Evolutionary conservation across 2,888 invertebrate genomes (phyloP).

Genomic region (Morpho deidamia): DNA sequence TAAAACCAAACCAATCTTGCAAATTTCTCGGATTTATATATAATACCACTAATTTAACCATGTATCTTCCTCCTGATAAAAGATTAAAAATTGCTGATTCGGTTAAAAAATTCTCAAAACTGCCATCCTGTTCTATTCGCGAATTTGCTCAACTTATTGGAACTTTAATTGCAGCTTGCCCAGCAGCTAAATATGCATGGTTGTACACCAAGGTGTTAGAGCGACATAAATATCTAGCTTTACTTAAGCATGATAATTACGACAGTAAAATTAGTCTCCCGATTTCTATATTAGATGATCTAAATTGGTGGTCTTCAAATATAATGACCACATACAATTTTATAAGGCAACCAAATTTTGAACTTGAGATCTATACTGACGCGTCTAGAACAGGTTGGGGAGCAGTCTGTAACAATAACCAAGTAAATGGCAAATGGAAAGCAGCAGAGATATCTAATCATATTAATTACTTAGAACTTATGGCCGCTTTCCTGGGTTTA

Average conservation of each 20-base stretch:
- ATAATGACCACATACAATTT: background rate
- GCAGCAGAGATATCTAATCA: background rate
- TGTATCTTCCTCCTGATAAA: slow-evolving; percentile 13
- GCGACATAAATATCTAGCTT: slow-evolving; percentile 12
- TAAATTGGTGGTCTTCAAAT: background rate
- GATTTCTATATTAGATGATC: background rate
- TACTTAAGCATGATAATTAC: background rate
- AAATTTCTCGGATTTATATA: slow-evolving; percentile 15
- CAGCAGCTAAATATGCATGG: slow-evolving; percentile 22
- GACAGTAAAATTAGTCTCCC: slow-evolving; percentile 4
- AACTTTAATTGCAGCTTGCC: slow-evolving; percentile 22
- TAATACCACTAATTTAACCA: background rate
- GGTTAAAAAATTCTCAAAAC: background rate
- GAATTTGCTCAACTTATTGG: slow-evolving; percentile 22
- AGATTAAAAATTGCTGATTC: background rate
- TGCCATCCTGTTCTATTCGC: slow-evolving; percentile 13
- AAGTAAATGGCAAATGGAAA: slow-evolving; percentile 8
- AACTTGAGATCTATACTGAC: no score
- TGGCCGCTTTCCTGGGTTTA: slow-evolving; percentile 5
- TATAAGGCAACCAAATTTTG: no score
- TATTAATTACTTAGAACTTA: slow-evolving; percentile 16
- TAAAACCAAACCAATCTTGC: slow-evolving; percentile 6
- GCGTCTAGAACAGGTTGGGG: slow-evolving; percentile 12
- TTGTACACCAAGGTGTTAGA: slow-evolving; percentile 20
- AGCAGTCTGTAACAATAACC: slow-evolving; percentile 2